Conservation (phyloP, 2,888 invertebrate genomes). For the Rosalia funebris region DNA sequence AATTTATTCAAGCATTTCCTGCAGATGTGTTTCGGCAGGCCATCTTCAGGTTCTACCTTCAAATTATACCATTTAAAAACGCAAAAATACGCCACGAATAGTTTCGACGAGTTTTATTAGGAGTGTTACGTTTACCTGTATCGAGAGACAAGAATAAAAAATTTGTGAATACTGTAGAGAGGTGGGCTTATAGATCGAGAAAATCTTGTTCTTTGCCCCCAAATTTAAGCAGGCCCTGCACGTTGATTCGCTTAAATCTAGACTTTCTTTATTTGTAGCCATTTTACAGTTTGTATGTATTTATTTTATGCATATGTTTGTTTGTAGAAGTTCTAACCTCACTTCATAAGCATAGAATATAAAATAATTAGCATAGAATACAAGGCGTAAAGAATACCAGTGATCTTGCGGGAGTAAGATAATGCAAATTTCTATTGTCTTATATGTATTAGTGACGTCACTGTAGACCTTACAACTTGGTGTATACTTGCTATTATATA, state of each 20-base stretch:
- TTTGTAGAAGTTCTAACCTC: too few species aligned
- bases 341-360: too few species aligned
- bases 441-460: too few species aligned
- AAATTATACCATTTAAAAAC: slow-evolving; percentile 25
- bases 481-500: too few species aligned
- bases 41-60: slow-evolving; percentile 46
- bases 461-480: too few species aligned
- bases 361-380: too few species aligned
- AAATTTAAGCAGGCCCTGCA: slow-evolving; percentile 49
- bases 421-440: too few species aligned
- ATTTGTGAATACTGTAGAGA: slow-evolving; percentile 45
- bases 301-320: too few species aligned
- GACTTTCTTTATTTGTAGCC: background rate
- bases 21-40: slow-evolving; percentile 48
- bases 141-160: slow-evolving; percentile 41
- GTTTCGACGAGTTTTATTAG: background rate
- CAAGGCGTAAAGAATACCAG: too few species aligned
- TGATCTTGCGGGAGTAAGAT: too few species aligned
- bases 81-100: background rate
- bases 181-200: slow-evolving; percentile 41
- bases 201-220: slow-evolving; percentile 42
- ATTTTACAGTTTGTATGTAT: too few species aligned
- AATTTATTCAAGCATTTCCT: slow-evolving; percentile 45
- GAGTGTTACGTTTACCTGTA: slow-evolving; percentile 49
- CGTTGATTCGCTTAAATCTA: slow-evolving; percentile 19